Evolutionary conservation across 1,140 invertebrate genomes (phyloP).

Genomic region (Drosophila arawakana): DNA sequence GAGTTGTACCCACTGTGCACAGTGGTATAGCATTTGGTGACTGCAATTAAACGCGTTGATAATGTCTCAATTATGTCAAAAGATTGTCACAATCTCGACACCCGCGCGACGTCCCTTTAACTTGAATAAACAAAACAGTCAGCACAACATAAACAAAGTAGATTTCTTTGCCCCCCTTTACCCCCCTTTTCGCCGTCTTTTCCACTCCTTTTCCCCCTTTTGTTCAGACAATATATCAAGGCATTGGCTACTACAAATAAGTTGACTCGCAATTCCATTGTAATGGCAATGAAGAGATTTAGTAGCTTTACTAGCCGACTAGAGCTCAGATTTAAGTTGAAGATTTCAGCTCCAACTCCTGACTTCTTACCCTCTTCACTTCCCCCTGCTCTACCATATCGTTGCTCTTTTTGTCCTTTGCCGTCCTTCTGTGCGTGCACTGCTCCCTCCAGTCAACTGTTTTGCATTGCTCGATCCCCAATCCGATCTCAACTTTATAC

Average conservation of each 20-base stretch:
- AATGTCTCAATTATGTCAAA: slow-evolving; percentile 82
- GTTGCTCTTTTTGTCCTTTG: slow-evolving; percentile 14
- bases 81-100: slow-evolving; percentile 57
- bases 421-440: slow-evolving; percentile 77
- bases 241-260: slow-evolving; percentile 76
- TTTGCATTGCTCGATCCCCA: slow-evolving; percentile 66
- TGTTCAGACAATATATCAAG: slow-evolving; percentile 71
- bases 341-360: slow-evolving; percentile 36
- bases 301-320: slow-evolving; percentile 57
- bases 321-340: slow-evolving; percentile 43
- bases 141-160: slow-evolving; percentile 72
- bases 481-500: too few species aligned
- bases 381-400: background rate
- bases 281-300: slow-evolving; percentile 75
- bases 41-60: slow-evolving; percentile 66
- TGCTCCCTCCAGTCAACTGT: slow-evolving; percentile 57
- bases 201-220: background rate
- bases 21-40: background rate
- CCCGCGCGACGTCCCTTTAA: slow-evolving; percentile 2
- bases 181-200: background rate
- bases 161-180: background rate
- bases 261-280: slow-evolving; percentile 57
- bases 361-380: background rate
- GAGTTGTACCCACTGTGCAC: background rate
- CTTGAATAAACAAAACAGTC: background rate